Evolutionary conservation across 1,140 invertebrate species (phyloP).

Genomic region (Caenorhabditis briggsae): DNA sequence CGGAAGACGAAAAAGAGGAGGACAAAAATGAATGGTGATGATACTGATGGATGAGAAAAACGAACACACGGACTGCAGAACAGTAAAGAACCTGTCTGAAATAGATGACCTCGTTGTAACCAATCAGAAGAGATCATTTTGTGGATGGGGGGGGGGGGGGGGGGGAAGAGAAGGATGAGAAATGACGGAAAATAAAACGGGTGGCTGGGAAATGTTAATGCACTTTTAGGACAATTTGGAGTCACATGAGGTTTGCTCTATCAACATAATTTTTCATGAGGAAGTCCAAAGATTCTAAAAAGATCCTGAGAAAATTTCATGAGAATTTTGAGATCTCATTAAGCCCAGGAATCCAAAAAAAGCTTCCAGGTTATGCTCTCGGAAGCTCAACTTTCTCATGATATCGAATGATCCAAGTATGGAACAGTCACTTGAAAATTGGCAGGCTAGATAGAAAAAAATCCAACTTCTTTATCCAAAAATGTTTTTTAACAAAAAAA

Average conservation of each 20-base stretch:
- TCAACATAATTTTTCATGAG: neutral
- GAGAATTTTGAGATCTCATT: too few species aligned
- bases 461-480: too few species aligned
- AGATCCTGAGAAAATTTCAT: too few species aligned
- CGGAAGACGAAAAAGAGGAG: too few species aligned
- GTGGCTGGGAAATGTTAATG: slow-evolving; percentile 13
- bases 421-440: too few species aligned
- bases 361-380: too few species aligned
- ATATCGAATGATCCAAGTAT: too few species aligned
- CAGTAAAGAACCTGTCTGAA: slow-evolving; percentile 26
- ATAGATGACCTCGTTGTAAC: slow-evolving; percentile 38
- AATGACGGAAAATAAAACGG: neutral
- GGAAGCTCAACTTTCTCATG: too few species aligned
- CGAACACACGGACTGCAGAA: neutral
- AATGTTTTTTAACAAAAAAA: too few species aligned
- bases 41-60: slow-evolving; percentile 43
- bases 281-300: too few species aligned
- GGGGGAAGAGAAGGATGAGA: neutral
- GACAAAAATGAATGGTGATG: neutral
- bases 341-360: too few species aligned
- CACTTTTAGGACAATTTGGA: neutral
- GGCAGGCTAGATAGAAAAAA: too few species aligned
- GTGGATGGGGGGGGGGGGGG: neutral
- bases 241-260: slow-evolving; percentile 11
- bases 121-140: slow-evolving; percentile 14